Conservation (phyloP, 1,140 invertebrate genomes). For the Micrasema minimum region DNA sequence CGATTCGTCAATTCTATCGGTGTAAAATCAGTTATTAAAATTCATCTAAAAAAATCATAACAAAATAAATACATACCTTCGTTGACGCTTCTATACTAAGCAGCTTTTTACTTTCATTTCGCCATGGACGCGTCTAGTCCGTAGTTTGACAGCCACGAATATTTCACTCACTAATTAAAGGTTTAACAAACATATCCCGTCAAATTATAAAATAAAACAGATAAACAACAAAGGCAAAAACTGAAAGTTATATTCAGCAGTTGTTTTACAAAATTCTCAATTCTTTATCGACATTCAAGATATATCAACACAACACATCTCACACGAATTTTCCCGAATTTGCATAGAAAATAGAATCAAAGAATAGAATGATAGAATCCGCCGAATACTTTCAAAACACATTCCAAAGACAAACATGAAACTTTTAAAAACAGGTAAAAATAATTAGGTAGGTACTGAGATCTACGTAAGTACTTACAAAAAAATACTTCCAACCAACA, state of each 20-base stretch:
- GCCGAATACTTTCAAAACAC: conserved; percentile 31
- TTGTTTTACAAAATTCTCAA: too few species aligned
- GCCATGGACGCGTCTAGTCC: conserved; percentile 12
- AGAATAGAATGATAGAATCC: too few species aligned
- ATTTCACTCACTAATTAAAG: not conserved
- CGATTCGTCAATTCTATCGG: too few species aligned
- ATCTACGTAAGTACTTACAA: conserved; percentile 7
- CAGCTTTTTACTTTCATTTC: conserved; percentile 33
- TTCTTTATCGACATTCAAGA: too few species aligned
- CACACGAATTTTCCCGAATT: too few species aligned
- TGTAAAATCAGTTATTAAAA: too few species aligned
- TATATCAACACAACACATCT: too few species aligned
- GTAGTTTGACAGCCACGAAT: not conserved
- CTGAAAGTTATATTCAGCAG: not conserved
- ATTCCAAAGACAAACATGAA: conserved; percentile 32
- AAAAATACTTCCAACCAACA: too few species aligned
- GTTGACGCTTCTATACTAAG: conserved; percentile 10
- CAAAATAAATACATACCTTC: conserved; percentile 28
- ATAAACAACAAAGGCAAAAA: conserved; percentile 1
- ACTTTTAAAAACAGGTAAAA: conserved; percentile 33
- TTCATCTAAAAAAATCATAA: conserved; percentile 32
- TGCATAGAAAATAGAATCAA: too few species aligned
- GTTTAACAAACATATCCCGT: not conserved
- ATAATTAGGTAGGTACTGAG: conserved; percentile 3
- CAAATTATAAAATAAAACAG: not conserved